Evolutionary conservation across 2,797 vertebrate genomes (phyloP).

Genomic region (Benthosema pterotum): DNA sequence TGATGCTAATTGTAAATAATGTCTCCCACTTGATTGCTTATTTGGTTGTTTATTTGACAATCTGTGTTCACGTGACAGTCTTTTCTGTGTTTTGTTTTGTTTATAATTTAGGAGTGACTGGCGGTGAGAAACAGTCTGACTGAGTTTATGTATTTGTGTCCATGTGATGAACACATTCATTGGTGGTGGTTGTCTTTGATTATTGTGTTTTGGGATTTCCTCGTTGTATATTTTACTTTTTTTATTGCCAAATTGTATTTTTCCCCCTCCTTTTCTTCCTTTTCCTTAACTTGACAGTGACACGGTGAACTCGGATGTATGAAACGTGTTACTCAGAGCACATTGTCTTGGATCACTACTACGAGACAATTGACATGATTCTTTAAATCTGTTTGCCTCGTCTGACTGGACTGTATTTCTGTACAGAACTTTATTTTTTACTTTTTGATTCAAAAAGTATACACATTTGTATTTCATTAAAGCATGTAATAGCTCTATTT

Average conservation of each 20-base stretch:
- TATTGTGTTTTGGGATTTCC: neutral
- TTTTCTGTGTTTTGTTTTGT: neutral
- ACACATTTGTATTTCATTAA: slow-evolving; percentile 18
- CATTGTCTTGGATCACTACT: neutral
- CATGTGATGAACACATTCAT: neutral
- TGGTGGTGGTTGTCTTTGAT: neutral
- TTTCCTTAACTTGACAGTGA: slow-evolving; percentile 9
- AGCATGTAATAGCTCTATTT: slow-evolving; percentile 5
- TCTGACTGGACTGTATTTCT: neutral
- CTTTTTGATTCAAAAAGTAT: slow-evolving; percentile 5
- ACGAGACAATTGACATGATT: neutral
- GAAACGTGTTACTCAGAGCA: neutral
- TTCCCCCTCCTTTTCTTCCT: neutral
- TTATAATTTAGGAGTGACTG: neutral
- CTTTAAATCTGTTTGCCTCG: neutral
- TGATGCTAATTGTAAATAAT: slow-evolving; percentile 7
- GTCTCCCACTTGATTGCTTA: neutral
- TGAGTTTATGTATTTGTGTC: neutral
- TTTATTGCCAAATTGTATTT: slow-evolving; percentile 2
- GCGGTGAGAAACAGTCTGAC: slow-evolving; percentile 1
- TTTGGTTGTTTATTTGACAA: slow-evolving; percentile 10
- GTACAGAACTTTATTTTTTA: slow-evolving; percentile 1
- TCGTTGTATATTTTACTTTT: neutral
- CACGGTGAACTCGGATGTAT: neutral
- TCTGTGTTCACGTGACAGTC: slow-evolving; percentile 1